A percentile compares a stretch with the other conserved stretches of the same genome.
Evolutionary conservation across 1,140 invertebrate genomes (phyloP).

Genomic region (Cataglyphis hispanica): DNA sequence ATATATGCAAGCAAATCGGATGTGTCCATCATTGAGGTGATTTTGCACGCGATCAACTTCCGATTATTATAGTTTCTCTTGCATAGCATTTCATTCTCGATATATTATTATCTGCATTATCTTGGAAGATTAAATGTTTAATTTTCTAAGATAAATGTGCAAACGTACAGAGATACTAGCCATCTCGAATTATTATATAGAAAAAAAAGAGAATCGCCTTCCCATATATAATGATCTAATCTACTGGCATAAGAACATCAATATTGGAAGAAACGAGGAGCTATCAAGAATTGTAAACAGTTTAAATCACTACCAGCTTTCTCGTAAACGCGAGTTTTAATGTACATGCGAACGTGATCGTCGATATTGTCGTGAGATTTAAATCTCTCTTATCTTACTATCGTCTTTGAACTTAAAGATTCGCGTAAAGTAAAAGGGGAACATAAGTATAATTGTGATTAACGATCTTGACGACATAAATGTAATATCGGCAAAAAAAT

Average conservation of each 20-base stretch:
- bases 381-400: neutral
- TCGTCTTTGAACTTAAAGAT: neutral
- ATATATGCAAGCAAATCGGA: neutral
- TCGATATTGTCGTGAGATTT: neutral
- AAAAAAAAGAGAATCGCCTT: neutral
- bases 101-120: slow-evolving; percentile 17
- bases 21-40: slow-evolving; percentile 8
- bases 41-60: slow-evolving; percentile 15
- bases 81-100: neutral
- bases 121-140: neutral
- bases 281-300: slow-evolving; percentile 7
- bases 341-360: neutral
- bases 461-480: slow-evolving; percentile 6
- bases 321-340: slow-evolving; percentile 21
- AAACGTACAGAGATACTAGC: slow-evolving; percentile 5
- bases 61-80: neutral
- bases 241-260: slow-evolving; percentile 8
- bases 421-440: neutral
- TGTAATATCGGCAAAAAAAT: neutral
- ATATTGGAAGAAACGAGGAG: slow-evolving; percentile 39
- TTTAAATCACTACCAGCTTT: slow-evolving; percentile 6
- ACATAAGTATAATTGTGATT: neutral
- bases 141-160: slow-evolving; percentile 2
- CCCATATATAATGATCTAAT: neutral
- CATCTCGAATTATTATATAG: neutral